Evolutionary conservation across 2,113 vertebrate species (phyloP).

Genomic region (Alethe diademata): DNA sequence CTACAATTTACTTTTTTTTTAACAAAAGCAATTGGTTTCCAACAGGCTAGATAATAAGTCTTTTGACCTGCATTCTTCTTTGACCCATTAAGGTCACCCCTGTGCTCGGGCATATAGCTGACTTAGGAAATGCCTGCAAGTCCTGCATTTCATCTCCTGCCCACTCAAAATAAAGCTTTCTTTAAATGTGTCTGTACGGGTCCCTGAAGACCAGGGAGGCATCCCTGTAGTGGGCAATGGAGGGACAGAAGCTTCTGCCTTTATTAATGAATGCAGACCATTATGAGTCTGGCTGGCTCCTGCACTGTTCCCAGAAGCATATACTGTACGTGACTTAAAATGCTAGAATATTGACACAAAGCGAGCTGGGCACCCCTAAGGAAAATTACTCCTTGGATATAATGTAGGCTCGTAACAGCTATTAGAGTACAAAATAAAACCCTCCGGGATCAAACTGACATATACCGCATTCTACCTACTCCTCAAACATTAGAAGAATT

Average conservation of each 20-base stretch:
- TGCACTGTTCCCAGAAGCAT: conserved; percentile 95
- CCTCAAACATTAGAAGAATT: conserved; percentile 98
- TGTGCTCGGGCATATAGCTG: conserved; percentile 81
- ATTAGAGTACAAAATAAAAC: conserved; percentile 99
- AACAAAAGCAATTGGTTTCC: conserved; percentile 91
- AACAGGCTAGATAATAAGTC: conserved; percentile 97
- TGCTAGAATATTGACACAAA: conserved; percentile 99
- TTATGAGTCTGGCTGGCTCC: conserved; percentile 99
- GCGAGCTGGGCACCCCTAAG: conserved; percentile 94
- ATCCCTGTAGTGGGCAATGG: conserved; percentile 92
- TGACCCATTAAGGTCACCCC: conserved; percentile 87
- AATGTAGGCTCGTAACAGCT: conserved; percentile 99
- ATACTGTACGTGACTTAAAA: conserved; percentile 99
- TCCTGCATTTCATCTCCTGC: conserved; percentile 86
- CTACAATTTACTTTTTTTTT: conserved; percentile 70
- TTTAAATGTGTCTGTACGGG: conserved; percentile 90
- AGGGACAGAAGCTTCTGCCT: conserved; percentile 97
- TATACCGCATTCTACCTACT: conserved; percentile 95
- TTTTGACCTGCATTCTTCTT: conserved; percentile 92
- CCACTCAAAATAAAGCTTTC: conserved; percentile 94
- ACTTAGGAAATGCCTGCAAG: conserved; percentile 86
- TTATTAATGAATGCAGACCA: conserved; percentile 99
- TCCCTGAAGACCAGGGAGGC: conserved; percentile 87
- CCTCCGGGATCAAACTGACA: conserved; percentile 95
- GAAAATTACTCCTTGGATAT: conserved; percentile 99